A percentile compares a stretch with the other conserved stretches of the same genome.
Conservation (phyloP, 2,888 invertebrate species). For the Phaedon cochleariae region DNA sequence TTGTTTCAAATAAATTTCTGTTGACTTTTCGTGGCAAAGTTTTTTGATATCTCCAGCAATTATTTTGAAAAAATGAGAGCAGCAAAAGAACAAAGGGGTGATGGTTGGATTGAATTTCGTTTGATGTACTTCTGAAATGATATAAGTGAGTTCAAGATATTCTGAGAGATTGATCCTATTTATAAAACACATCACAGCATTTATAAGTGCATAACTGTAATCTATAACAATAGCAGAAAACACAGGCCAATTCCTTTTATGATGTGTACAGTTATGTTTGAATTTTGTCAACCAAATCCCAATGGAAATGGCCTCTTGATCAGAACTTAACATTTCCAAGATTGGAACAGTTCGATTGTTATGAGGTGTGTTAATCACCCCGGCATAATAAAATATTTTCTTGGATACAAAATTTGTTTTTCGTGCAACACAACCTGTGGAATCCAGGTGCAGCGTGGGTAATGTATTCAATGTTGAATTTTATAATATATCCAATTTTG, state of each 20-base stretch:
- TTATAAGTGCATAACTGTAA: constrained; percentile 18
- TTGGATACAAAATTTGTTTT: constrained; percentile 5
- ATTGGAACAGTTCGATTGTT: constrained; percentile 13
- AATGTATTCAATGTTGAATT: neutral
- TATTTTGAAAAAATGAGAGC: constrained; percentile 18
- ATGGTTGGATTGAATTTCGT: constrained; percentile 9
- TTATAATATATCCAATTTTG: constrained; percentile 14
- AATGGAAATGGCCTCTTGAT: constrained; percentile 19
- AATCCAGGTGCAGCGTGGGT: constrained; percentile 14
- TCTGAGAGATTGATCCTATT: constrained; percentile 10
- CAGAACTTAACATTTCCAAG: constrained; percentile 17
- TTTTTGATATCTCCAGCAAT: constrained; percentile 16
- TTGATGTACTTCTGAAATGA: neutral
- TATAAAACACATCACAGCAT: constrained; percentile 11
- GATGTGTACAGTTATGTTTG: constrained; percentile 2
- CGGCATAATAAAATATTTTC: constrained; percentile 21
- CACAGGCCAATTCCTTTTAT: constrained; percentile 19
- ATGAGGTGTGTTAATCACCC: constrained; percentile 6
- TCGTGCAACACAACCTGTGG: constrained; percentile 17
- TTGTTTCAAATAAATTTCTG: constrained; percentile 12
- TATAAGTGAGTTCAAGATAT: constrained; percentile 8
- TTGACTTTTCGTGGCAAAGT: constrained; percentile 2
- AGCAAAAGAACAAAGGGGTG: constrained; percentile 9
- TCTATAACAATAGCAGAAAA: constrained; percentile 12
- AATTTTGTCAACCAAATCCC: constrained; percentile 21